Evolutionary conservation across 2,797 vertebrate genomes (phyloP), one percentile per base, ranked within the genome.

Genomic region (Poeciliopsis presidionis): DNA sequence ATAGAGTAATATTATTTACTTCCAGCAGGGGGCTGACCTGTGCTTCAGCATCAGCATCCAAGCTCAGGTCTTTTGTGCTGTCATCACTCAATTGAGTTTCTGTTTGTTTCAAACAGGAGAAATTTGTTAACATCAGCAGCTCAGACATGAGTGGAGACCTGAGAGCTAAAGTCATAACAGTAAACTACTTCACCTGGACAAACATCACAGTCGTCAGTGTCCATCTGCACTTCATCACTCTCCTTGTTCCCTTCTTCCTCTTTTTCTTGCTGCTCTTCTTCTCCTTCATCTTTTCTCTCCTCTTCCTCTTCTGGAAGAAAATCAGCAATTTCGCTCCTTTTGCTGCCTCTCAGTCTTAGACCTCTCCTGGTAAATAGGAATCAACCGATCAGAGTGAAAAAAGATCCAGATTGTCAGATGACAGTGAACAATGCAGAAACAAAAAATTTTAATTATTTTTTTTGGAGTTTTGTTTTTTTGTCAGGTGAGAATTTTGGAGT

Each of bases 61-160:
- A 16, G 5, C 30, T 91, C 80, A 94, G 78, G 25, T 93, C 93
- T 11, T 79, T 87, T 0, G 86, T 88, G 78, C 47, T 45, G 73
- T 90, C 84, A n/a, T 92, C 86, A 11, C 85, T 93, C 79, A 95
- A 81, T 51, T 94, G 95, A 1, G 94, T 95, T 79, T 95, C 95
- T 96, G 84, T 73, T 65, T 13, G 20, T 14, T 9, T 53, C 4
- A 55, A 61, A 70, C 7, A 55, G 1, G 3, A 67, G 30, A 59
- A 55, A 73, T 33, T 5, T 16, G 28, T 30, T 76, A 2, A 53
- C 14, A 28, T 61, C 25, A 9, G 41, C 25, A 59, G 25, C 36
- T 59, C 39, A 59, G 22, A 30, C 4, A 59, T 33, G 25, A 20
- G 20, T 53, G 30, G 9, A 51, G 4, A 53, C 30, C 36, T 25